phyloP scores from a whole-genome alignment of 2,113 vertebrate species.

The Neogobius melanostomus region DNA sequence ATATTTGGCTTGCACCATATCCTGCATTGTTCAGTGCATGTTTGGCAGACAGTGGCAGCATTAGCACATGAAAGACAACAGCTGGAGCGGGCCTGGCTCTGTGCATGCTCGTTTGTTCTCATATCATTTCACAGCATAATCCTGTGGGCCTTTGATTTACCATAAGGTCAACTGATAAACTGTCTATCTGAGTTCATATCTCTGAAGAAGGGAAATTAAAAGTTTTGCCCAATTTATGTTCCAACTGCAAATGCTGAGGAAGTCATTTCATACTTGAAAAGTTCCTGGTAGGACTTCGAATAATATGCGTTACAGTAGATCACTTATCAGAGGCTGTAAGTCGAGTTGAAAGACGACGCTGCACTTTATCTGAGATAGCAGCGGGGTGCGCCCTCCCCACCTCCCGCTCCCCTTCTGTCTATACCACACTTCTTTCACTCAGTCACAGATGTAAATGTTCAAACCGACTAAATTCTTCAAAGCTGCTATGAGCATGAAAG shows the following conservation, averaged over 20 bases:
- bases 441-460: slow-evolving; percentile 61
- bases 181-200: not conserved
- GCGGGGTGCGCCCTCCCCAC: slow-evolving; percentile 42
- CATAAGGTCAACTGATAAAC: not conserved
- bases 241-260: slow-evolving; percentile 22
- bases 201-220: slow-evolving; percentile 8
- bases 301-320: slow-evolving; percentile 33
- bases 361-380: slow-evolving; percentile 58
- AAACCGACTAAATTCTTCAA: slow-evolving; percentile 67
- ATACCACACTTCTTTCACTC: slow-evolving; percentile 30
- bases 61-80: slow-evolving; percentile 76
- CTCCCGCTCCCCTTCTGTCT: slow-evolving; percentile 29
- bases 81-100: slow-evolving; percentile 61
- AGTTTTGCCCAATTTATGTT: not conserved
- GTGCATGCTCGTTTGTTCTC: slow-evolving; percentile 49
- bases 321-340: slow-evolving; percentile 44
- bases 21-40: slow-evolving; percentile 27
- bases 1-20: not conserved
- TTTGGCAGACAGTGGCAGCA: slow-evolving; percentile 60
- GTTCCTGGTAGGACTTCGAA: slow-evolving; percentile 23
- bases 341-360: slow-evolving; percentile 44
- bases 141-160: slow-evolving; percentile 14
- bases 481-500: slow-evolving; percentile 58
- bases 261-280: not conserved
- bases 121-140: slow-evolving; percentile 49